A percentile compares a stretch with the other conserved stretches of the same genome.
Conservation (phyloP, 2,888 invertebrate species). For the Arenicola marina region DNA sequence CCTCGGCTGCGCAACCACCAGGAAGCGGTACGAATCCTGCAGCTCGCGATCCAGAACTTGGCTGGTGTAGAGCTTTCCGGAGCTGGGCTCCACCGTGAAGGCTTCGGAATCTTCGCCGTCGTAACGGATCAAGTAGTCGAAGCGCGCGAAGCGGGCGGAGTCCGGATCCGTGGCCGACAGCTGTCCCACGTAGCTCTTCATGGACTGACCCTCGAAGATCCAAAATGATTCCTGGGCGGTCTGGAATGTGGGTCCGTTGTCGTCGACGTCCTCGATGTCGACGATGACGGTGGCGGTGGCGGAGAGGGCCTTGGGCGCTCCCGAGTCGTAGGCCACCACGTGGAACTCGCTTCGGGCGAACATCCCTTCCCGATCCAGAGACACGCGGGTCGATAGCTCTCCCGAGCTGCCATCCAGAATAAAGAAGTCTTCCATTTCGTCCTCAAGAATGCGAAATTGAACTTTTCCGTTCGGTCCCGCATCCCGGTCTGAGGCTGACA, state of each 20-base stretch:
- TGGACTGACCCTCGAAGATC: slow-evolving; percentile 50
- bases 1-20: background rate
- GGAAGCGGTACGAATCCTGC: background rate
- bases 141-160: slow-evolving; percentile 39
- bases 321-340: slow-evolving; percentile 9
- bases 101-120: slow-evolving; percentile 74
- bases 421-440: slow-evolving; percentile 71
- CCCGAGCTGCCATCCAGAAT: slow-evolving; percentile 13
- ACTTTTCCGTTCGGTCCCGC: slow-evolving; percentile 40
- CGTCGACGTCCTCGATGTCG: slow-evolving; percentile 10
- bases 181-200: slow-evolving; percentile 54
- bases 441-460: slow-evolving; percentile 55
- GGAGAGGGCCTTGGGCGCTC: slow-evolving; percentile 1
- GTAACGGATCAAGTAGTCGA: slow-evolving; percentile 37
- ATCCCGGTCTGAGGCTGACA: slow-evolving; percentile 53
- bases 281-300: slow-evolving; percentile 3
- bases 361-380: slow-evolving; percentile 8
- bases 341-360: background rate
- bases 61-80: slow-evolving; percentile 16
- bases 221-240: background rate
- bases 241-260: slow-evolving; percentile 8
- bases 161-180: slow-evolving; percentile 53
- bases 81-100: slow-evolving; percentile 9
- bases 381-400: background rate
- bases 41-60: slow-evolving; percentile 5